These are phyloP conservation scores for Asbolus verrucosus DNA, from an alignment of 1,140 invertebrate genomes.

Conservation along the genomic window DNA sequence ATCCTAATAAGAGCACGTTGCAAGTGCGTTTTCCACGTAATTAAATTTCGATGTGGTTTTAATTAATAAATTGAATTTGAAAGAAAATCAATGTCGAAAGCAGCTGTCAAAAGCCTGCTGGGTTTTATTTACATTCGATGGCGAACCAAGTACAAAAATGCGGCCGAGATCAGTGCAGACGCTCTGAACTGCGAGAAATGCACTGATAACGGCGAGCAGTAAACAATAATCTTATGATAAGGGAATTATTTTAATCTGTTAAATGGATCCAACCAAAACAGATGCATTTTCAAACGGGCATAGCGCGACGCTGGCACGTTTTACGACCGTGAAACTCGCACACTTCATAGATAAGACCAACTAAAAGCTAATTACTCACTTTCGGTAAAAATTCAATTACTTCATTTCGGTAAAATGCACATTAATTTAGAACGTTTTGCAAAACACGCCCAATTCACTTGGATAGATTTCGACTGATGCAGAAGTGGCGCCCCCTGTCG, in stretches of 20 bases:
- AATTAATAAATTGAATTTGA: constrained; percentile 11
- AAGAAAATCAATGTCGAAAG: constrained; percentile 30
- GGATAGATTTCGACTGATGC: constrained; percentile 48
- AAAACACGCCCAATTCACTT: constrained; percentile 53
- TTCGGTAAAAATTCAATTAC: constrained; percentile 13
- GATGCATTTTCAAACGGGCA: constrained; percentile 38
- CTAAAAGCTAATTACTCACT: constrained; percentile 23
- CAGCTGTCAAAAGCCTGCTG: constrained; percentile 35
- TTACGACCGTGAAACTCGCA: background rate
- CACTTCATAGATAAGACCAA: constrained; percentile 3
- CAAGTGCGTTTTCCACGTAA: too few relatives aligned
- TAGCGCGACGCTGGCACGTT: background rate
- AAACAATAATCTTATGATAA: constrained; percentile 14
- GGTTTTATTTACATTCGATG: constrained; percentile 41
- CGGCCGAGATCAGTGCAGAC: too few relatives aligned
- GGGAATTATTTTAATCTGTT: background rate
- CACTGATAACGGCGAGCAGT: background rate
- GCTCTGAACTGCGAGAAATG: too few relatives aligned
- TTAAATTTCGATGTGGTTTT: background rate
- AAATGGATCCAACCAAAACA: constrained; percentile 43
- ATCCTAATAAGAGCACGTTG: too few relatives aligned
- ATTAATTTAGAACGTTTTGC: constrained; percentile 48
- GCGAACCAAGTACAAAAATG: constrained; percentile 13
- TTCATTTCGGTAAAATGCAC: constrained; percentile 50
- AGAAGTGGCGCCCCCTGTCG: constrained; percentile 41